These are phyloP conservation scores for Noctilio leporinus DNA, from an alignment of 2,113 vertebrate genomes.

Conservation along the genomic window DNA sequence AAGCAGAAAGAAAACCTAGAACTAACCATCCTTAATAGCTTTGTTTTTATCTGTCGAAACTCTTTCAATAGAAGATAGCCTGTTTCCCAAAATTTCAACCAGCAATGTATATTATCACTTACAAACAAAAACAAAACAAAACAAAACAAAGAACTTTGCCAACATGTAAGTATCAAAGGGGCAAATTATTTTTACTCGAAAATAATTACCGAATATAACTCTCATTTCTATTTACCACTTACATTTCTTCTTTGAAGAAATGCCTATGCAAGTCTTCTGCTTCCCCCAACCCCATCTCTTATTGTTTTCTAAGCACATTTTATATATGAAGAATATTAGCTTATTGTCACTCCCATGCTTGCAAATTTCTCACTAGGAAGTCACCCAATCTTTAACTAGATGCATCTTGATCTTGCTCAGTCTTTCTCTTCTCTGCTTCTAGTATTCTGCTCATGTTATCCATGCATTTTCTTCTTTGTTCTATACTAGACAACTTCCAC, in stretches of 20 bases:
- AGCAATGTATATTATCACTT: not conserved
- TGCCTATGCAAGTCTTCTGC: not conserved
- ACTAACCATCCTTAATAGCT: not conserved
- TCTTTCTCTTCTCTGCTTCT: not conserved
- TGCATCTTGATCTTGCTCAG: too few species aligned
- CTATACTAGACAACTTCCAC: not conserved
- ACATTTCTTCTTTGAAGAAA: not conserved
- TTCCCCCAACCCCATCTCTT: fast-evolving
- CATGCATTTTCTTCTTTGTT: not conserved
- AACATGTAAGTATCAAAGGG: not conserved
- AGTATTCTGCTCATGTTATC: not conserved
- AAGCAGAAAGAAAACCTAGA: not conserved
- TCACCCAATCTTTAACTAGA: not conserved
- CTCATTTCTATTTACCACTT: not conserved
- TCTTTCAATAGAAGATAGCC: not conserved
- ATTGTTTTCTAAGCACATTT: not conserved
- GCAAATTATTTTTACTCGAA: not conserved
- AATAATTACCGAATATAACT: not conserved
- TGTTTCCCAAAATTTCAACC: not conserved
- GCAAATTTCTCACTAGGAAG: not conserved
- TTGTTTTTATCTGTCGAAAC: not conserved
- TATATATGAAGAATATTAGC: not conserved
- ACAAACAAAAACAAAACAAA: not conserved
- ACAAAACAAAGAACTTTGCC: not conserved
- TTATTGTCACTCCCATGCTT: not conserved